phyloP scores from a whole-genome alignment of 2,113 vertebrate genomes.

The Caranx ignobilis region DNA sequence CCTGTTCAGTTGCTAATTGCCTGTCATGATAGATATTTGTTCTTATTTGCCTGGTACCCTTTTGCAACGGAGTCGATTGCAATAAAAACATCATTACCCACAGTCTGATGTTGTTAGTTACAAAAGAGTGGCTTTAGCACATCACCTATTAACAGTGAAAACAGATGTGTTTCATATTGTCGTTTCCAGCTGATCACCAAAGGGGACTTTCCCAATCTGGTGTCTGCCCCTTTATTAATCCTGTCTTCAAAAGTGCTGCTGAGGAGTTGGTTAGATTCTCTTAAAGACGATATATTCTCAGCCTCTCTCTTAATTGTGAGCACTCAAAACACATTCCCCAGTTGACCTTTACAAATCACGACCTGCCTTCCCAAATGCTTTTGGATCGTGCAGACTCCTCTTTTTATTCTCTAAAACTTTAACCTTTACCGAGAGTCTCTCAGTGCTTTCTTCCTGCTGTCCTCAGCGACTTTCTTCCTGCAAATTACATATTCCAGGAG shows the following conservation, averaged over 20 bases:
- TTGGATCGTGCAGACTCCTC: background rate
- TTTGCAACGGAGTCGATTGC: background rate
- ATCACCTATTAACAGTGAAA: background rate
- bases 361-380: background rate
- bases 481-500: slow-evolving; percentile 12
- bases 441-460: slow-evolving; percentile 2
- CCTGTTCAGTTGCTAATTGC: background rate
- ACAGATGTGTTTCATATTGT: background rate
- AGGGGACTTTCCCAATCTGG: background rate
- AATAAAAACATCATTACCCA: background rate
- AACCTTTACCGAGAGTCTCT: slow-evolving; percentile 32
- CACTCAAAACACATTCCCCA: background rate
- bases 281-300: background rate
- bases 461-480: background rate
- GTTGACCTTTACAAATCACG: background rate
- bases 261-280: background rate
- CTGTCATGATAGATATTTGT: background rate
- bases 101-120: background rate
- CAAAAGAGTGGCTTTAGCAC: background rate
- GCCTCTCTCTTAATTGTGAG: background rate
- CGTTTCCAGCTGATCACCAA: background rate
- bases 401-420: slow-evolving; percentile 5
- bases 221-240: background rate
- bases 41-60: background rate
- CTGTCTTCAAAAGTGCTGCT: background rate